A percentile compares a stretch with the other conserved stretches of the same genome.
Conservation (phyloP, 2,888 invertebrate genomes). For the Drosophila rubida region DNA sequence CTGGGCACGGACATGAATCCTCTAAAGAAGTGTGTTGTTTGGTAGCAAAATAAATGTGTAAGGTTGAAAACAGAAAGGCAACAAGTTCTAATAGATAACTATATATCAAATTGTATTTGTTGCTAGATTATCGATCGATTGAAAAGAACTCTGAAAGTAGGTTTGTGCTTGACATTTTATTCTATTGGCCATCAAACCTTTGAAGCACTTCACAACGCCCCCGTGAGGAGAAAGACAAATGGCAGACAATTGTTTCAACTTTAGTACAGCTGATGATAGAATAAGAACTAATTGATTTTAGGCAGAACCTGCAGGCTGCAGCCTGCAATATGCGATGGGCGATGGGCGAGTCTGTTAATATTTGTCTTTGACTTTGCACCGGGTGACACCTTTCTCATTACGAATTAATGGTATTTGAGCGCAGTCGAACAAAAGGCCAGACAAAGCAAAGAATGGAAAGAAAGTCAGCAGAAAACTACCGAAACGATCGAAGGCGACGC, state of each 20-base stretch:
- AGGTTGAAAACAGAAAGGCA: not conserved
- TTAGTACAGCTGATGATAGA: slow-evolving; percentile 68
- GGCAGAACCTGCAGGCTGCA: slow-evolving; percentile 65
- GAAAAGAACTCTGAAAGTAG: no score
- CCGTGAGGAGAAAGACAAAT: slow-evolving; percentile 2
- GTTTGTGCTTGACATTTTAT: not conserved
- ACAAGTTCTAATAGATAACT: no score
- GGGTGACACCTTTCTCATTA: slow-evolving; percentile 81
- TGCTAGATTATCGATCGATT: no score
- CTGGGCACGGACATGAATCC: slow-evolving; percentile 93
- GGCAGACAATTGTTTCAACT: slow-evolving; percentile 19
- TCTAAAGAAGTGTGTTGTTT: slow-evolving; percentile 93
- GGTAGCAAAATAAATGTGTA: slow-evolving; percentile 86
- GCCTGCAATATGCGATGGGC: slow-evolving; percentile 4
- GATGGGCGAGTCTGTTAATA: slow-evolving; percentile 71
- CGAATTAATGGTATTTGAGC: slow-evolving; percentile 78
- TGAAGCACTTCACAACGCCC: slow-evolving; percentile 41
- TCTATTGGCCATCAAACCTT: slow-evolving; percentile 11
- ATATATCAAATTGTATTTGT: no score
- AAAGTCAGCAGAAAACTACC: slow-evolving; percentile 45
- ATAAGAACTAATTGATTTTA: slow-evolving; percentile 79
- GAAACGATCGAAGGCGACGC: slow-evolving; percentile 1
- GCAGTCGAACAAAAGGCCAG: slow-evolving; percentile 44
- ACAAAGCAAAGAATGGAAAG: slow-evolving; percentile 26
- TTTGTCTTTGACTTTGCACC: slow-evolving; percentile 74